Conservation (phyloP, 2,113 vertebrate genomes). For the Phalacrocorax carbo region DNA sequence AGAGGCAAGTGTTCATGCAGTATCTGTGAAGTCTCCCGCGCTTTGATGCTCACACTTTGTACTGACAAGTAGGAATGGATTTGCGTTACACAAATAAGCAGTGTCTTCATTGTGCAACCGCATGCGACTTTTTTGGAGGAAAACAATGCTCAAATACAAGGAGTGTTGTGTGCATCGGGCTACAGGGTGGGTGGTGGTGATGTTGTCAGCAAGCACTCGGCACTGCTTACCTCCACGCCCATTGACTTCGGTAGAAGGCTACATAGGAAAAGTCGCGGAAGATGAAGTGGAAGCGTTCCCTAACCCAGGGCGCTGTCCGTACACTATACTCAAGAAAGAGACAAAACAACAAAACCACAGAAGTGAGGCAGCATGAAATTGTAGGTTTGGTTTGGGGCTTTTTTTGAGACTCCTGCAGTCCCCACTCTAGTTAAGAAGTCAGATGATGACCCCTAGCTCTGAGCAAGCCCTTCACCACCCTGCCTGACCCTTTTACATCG, state of each 20-base stretch:
- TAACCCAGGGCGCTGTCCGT: constrained; percentile 45
- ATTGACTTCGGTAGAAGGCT: constrained; percentile 58
- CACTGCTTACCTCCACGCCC: constrained; percentile 56
- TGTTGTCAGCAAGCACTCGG: neutral
- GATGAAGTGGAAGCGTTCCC: constrained; percentile 31
- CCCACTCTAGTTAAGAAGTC: neutral
- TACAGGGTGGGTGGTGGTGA: constrained; percentile 26
- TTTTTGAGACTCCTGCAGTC: neutral
- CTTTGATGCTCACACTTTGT: neutral
- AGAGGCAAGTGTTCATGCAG: constrained; percentile 40
- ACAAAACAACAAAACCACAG: constrained; percentile 60
- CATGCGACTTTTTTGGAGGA: constrained; percentile 19
- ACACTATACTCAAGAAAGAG: constrained; percentile 46
- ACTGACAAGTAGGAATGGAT: neutral
- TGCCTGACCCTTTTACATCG: neutral
- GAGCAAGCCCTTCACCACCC: neutral
- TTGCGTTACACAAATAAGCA: neutral
- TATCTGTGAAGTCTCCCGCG: neutral
- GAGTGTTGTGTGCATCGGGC: constrained; percentile 46
- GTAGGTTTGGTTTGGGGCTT: neutral
- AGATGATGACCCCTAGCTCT: neutral
- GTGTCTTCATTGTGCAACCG: constrained; percentile 29
- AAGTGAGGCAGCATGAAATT: constrained; percentile 30
- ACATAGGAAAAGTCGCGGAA: constrained; percentile 40
- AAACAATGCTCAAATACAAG: constrained; percentile 20